These are phyloP conservation scores for Sebastes vulpes DNA, from an alignment of 2,797 vertebrate genomes.

Conservation along the genomic window DNA sequence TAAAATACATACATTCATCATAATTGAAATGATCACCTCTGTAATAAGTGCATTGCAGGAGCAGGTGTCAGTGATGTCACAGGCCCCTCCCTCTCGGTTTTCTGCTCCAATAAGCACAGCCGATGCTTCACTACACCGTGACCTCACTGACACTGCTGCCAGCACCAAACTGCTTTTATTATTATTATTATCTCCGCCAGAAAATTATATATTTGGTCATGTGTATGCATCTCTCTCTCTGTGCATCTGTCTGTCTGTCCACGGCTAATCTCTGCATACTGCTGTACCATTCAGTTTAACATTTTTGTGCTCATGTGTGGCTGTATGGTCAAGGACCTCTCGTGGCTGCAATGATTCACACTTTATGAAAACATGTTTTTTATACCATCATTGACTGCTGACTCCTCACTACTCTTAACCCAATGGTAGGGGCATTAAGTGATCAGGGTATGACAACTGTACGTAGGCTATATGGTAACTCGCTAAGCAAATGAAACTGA, in stretches of 20 bases:
- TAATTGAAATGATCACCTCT: not conserved
- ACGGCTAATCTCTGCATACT: not conserved
- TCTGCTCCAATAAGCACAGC: conserved; percentile 56
- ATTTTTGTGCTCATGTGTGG: not conserved
- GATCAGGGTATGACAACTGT: too few species aligned
- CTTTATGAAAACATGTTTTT: not conserved
- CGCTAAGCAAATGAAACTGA: too few species aligned
- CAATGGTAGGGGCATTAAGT: too few species aligned
- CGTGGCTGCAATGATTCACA: not conserved
- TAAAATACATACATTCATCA: not conserved
- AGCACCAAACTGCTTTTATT: not conserved
- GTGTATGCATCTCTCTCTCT: not conserved
- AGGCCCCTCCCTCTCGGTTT: conserved; percentile 8
- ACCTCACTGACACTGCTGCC: conserved; percentile 3
- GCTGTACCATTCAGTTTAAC: not conserved
- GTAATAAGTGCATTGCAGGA: not conserved
- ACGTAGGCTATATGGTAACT: too few species aligned
- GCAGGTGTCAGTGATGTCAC: not conserved
- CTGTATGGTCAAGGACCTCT: not conserved
- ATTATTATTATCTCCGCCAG: not conserved
- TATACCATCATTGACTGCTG: not conserved
- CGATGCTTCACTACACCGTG: not conserved
- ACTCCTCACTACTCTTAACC: not conserved
- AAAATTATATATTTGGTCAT: not conserved
- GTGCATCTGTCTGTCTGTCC: not conserved